phyloP scores from a whole-genome alignment of 2,113 vertebrate genomes.

The Hippoglossus stenolepis region DNA sequence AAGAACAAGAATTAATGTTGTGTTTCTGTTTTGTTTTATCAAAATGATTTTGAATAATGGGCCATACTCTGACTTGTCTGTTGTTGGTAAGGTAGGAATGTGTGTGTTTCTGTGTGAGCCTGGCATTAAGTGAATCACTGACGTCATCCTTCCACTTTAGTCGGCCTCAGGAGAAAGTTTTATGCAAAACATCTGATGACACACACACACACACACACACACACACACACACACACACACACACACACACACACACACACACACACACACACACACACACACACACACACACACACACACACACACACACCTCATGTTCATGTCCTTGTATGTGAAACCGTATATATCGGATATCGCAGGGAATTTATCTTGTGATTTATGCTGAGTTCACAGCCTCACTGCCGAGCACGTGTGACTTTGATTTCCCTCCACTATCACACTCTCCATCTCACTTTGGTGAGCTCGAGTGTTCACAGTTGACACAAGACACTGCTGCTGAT shows the following conservation, averaged over 20 bases:
- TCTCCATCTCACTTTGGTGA: slow-evolving; percentile 8
- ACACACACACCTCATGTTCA: background rate
- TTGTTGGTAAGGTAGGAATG: background rate
- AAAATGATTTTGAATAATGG: background rate
- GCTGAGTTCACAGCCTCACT: slow-evolving; percentile 41
- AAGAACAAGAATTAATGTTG: too few species aligned
- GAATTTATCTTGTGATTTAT: too few species aligned
- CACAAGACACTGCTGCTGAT: slow-evolving; percentile 16
- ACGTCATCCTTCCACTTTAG: slow-evolving; percentile 70
- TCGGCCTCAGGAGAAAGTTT: slow-evolving; percentile 39
- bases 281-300: slow-evolving; percentile 9
- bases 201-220: slow-evolving; percentile 5
- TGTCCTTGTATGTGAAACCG: background rate
- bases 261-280: slow-evolving; percentile 15
- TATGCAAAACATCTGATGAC: slow-evolving; percentile 68
- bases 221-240: slow-evolving; percentile 13
- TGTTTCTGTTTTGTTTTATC: background rate
- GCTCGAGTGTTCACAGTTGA: background rate
- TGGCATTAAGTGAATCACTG: slow-evolving; percentile 59
- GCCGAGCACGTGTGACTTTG: slow-evolving; percentile 30
- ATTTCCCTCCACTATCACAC: slow-evolving; percentile 36
- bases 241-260: slow-evolving; percentile 5
- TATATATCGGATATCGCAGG: too few species aligned
- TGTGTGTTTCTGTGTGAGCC: background rate
- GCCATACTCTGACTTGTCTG: background rate